Conservation (phyloP, 2,113 vertebrate genomes). For the Prietella phreatophila region DNA sequence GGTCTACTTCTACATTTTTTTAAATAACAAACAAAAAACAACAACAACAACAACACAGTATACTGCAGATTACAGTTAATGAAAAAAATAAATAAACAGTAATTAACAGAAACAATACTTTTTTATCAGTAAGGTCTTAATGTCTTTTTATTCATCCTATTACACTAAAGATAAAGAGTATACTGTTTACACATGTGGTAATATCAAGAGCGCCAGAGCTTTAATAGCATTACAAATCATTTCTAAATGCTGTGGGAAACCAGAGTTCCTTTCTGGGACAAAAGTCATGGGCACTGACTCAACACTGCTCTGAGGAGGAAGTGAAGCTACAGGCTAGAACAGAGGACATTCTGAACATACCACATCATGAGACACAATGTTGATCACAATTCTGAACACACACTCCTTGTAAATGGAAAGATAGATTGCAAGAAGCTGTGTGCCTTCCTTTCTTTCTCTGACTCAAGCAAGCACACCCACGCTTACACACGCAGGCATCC, state of each 20-base stretch:
- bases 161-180: background rate
- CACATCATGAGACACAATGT: background rate
- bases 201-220: constrained; percentile 2
- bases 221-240: background rate
- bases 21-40: background rate
- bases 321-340: constrained; percentile 14
- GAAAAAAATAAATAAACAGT: background rate
- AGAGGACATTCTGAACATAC: constrained; percentile 43
- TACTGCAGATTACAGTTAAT: background rate
- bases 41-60: background rate
- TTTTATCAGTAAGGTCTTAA: background rate
- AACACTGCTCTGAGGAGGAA: background rate
- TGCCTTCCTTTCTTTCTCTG: background rate
- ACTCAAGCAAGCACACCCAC: background rate
- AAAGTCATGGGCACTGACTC: constrained; percentile 16
- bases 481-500: background rate
- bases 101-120: background rate
- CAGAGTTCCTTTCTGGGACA: background rate
- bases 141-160: background rate
- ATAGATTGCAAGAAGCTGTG: background rate
- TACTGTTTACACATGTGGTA: background rate
- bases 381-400: constrained; percentile 30
- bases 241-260: background rate
- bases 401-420: background rate
- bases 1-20: background rate